Conservation (phyloP, 2,797 vertebrate species). For the Propithecus perrieri region DNA sequence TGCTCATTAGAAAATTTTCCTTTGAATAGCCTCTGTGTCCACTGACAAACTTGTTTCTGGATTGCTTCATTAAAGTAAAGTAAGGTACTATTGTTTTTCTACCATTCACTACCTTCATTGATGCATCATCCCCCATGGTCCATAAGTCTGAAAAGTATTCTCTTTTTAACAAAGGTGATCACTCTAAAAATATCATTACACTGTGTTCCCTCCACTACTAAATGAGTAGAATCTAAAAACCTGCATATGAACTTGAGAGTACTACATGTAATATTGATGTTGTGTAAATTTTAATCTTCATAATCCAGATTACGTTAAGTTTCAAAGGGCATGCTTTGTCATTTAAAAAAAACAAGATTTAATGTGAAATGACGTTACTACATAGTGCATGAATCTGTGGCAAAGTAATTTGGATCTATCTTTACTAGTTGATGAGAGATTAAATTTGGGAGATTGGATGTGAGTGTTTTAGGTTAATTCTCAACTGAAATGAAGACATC, state of each 20-base stretch:
- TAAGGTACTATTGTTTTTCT: slow-evolving; percentile 22
- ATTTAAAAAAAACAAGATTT: slow-evolving; percentile 66
- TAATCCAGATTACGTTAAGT: slow-evolving; percentile 69
- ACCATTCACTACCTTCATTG: slow-evolving; percentile 28
- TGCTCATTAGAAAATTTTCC: slow-evolving; percentile 33
- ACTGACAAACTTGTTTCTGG: slow-evolving; percentile 63
- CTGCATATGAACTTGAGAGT: slow-evolving; percentile 71
- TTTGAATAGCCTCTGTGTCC: slow-evolving; percentile 57
- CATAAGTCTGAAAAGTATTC: slow-evolving; percentile 8
- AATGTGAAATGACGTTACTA: slow-evolving; percentile 73
- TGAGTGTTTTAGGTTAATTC: slow-evolving; percentile 65
- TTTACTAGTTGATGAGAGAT: slow-evolving; percentile 70
- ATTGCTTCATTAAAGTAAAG: slow-evolving; percentile 47
- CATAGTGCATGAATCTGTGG: slow-evolving; percentile 76
- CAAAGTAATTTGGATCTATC: slow-evolving; percentile 73
- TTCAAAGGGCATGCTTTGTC: slow-evolving; percentile 76
- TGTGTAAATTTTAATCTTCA: slow-evolving; percentile 72
- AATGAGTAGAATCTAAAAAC: slow-evolving; percentile 48
- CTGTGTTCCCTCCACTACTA: slow-evolving; percentile 57
- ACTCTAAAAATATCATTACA: not conserved
- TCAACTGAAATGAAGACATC: slow-evolving; percentile 58
- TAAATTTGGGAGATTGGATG: slow-evolving; percentile 65
- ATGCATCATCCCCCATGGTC: not conserved
- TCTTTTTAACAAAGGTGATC: slow-evolving; percentile 49
- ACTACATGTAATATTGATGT: slow-evolving; percentile 68